phyloP scores from a whole-genome alignment of 1,140 invertebrate genomes.

The Macrosteles quadrilineatus region DNA sequence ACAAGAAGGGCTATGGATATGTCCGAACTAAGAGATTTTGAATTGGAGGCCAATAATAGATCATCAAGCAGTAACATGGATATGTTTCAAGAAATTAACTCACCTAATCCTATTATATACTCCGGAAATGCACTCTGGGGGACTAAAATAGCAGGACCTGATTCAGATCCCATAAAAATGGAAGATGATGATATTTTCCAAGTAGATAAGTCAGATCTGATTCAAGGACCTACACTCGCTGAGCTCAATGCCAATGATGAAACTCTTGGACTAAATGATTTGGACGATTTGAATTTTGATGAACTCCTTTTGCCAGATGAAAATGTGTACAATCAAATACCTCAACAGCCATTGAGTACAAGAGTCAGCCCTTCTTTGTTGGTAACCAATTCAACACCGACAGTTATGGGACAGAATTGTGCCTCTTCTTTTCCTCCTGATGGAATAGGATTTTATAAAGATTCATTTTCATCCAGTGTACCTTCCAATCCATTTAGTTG shows the following conservation, averaged over 20 bases:
- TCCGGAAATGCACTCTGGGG: conserved; percentile 53
- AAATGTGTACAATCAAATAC: conserved; percentile 48
- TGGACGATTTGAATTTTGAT: conserved; percentile 83
- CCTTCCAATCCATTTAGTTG: conserved; percentile 32
- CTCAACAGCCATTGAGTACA: conserved; percentile 8
- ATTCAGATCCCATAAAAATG: conserved; percentile 61
- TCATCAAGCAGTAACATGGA: conserved; percentile 51
- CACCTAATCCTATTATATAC: conserved; percentile 51
- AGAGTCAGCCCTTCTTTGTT: conserved; percentile 24
- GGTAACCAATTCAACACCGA: background rate
- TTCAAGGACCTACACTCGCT: conserved; percentile 80
- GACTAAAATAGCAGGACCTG: conserved; percentile 50
- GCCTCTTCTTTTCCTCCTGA: conserved; percentile 41
- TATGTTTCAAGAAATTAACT: conserved; percentile 51
- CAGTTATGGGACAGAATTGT: conserved; percentile 9
- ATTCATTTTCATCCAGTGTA: conserved; percentile 28
- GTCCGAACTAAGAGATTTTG: conserved; percentile 52
- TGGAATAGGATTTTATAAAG: conserved; percentile 33
- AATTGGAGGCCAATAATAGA: conserved; percentile 48
- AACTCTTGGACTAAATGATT: conserved; percentile 54
- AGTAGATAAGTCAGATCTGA: conserved; percentile 83
- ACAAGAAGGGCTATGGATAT: conserved; percentile 51
- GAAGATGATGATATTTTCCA: conserved; percentile 89
- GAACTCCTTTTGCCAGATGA: conserved; percentile 76
- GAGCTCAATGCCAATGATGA: conserved; percentile 86